phyloP scores from a whole-genome alignment of 2,888 invertebrate genomes.

The Ectropis crepuscularia region DNA sequence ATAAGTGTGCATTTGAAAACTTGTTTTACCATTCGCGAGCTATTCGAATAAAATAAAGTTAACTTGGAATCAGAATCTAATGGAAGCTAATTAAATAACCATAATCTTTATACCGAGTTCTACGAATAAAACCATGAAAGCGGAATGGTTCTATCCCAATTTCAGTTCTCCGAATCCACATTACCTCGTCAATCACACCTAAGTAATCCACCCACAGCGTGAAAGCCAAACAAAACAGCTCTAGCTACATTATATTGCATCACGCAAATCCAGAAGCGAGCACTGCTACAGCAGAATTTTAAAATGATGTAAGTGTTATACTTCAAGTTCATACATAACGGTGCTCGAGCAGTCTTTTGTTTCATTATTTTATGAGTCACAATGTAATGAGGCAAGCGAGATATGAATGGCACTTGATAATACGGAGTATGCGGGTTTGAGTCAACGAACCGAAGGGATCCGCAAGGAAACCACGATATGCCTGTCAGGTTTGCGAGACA shows the following conservation, averaged over 20 bases:
- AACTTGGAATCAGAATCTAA: constrained; percentile 8
- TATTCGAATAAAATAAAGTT: not conserved
- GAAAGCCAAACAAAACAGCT: constrained; percentile 36
- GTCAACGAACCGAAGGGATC: constrained; percentile 43
- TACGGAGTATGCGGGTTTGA: constrained; percentile 32
- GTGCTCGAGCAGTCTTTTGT: not conserved
- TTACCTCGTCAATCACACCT: constrained; percentile 47
- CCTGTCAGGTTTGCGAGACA: constrained; percentile 19
- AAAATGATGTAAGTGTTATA: constrained; percentile 18
- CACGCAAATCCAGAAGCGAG: constrained; percentile 26
- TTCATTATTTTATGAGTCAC: constrained; percentile 19
- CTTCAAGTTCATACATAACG: not conserved
- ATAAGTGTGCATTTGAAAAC: too few relatives aligned
- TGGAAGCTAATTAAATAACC: constrained; percentile 28
- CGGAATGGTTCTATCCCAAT: constrained; percentile 23
- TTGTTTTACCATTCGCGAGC: too few relatives aligned
- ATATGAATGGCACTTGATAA: constrained; percentile 20
- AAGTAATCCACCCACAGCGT: constrained; percentile 41
- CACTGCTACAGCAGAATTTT: constrained; percentile 10
- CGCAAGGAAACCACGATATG: constrained; percentile 9
- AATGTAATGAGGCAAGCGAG: constrained; percentile 7
- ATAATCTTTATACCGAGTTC: constrained; percentile 32
- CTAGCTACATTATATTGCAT: constrained; percentile 29
- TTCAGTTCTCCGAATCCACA: constrained; percentile 42
- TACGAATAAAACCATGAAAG: constrained; percentile 30